phyloP scores from a whole-genome alignment of 2,797 vertebrate species.

The Hylomyscus alleni region DNA sequence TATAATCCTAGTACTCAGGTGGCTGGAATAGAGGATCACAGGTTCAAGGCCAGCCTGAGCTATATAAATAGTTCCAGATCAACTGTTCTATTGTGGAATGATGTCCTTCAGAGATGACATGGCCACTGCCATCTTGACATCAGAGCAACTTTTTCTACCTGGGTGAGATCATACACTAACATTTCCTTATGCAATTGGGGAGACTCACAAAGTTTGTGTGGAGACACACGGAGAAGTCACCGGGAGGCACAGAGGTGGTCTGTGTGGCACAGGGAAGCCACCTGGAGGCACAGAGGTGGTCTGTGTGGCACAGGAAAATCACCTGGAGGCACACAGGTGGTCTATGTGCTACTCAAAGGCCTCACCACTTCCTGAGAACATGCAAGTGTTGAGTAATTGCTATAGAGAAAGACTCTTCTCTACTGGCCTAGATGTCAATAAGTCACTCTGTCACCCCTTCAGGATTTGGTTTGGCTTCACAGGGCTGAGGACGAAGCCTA shows the following conservation, averaged over 20 bases:
- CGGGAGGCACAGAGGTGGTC: too few species aligned
- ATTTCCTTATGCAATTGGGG: neutral
- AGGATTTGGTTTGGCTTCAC: neutral
- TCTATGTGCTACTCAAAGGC: neutral
- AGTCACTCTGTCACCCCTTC: neutral
- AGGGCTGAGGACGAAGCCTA: too few species aligned
- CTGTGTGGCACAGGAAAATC: too few species aligned
- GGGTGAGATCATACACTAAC: neutral
- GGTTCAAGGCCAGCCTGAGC: neutral
- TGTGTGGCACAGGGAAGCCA: neutral
- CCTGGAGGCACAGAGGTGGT: too few species aligned
- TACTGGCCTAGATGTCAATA: too few species aligned
- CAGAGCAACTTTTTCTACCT: neutral
- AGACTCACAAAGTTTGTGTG: neutral
- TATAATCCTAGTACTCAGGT: neutral
- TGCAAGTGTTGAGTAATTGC: neutral
- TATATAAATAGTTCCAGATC: neutral
- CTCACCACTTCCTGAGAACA: neutral
- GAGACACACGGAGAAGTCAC: neutral
- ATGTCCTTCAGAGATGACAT: neutral
- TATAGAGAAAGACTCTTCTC: neutral
- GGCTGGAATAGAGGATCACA: neutral
- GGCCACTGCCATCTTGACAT: neutral
- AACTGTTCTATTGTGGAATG: neutral
- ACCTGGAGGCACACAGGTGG: neutral